These are phyloP conservation scores for Drosophila oshimai DNA, from an alignment of 1,140 invertebrate species.

Conservation along the genomic window DNA sequence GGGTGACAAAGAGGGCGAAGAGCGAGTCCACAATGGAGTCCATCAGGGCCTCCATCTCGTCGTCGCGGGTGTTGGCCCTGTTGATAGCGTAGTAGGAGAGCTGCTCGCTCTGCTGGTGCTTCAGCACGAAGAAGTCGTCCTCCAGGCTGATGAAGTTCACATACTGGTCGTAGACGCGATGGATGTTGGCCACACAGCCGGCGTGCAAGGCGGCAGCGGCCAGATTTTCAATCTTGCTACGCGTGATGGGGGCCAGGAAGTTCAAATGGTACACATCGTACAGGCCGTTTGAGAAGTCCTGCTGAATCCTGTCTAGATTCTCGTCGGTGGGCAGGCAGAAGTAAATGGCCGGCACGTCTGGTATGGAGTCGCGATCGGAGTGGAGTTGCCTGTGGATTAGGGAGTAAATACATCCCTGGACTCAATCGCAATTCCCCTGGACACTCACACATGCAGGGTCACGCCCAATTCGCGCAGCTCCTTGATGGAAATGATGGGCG, in stretches of 20 bases:
- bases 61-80: conserved; percentile 96
- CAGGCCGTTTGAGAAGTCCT: conserved; percentile 94
- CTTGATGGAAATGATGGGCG: conserved; percentile 97
- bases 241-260: conserved; percentile 97
- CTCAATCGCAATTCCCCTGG: too few relatives aligned
- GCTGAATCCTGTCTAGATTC: conserved; percentile 96
- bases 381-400: conserved; percentile 89
- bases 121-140: conserved; percentile 98
- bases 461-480: conserved; percentile 98
- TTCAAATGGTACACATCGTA: conserved; percentile 99
- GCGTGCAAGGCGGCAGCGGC: conserved; percentile 95
- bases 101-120: conserved; percentile 94
- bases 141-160: conserved; percentile 99
- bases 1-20: conserved; percentile 98
- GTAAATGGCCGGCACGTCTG: conserved; percentile 99
- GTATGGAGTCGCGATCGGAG: conserved; percentile 96
- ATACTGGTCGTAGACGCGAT: conserved; percentile 99
- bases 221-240: conserved; percentile 97
- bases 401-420: background rate
- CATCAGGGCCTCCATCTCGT: conserved; percentile 97
- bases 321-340: conserved; percentile 99
- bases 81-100: conserved; percentile 98
- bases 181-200: conserved; percentile 93
- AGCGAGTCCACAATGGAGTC: conserved; percentile 97
- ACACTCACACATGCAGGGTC: conserved; percentile 96